Percentiles rank a stretch among this genome's conserved stretches.
phyloP scores from a whole-genome alignment of 1,140 invertebrate species.

The Leptinotarsa undecemlineata region DNA sequence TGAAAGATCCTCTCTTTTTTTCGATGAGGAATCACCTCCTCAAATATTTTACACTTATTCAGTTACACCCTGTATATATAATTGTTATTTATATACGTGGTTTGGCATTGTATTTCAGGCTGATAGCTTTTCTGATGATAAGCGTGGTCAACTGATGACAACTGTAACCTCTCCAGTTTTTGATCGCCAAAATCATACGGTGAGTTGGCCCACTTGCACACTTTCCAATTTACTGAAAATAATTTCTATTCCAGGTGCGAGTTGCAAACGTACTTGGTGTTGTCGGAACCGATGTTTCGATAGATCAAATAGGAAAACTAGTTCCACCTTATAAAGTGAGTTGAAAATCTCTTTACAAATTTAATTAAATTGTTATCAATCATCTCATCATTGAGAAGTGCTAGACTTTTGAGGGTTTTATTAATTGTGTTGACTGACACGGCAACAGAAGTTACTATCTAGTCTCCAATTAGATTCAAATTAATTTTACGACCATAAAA shows the following conservation, averaged over 20 bases:
- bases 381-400: too few relatives aligned
- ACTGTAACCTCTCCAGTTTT: conserved; percentile 91
- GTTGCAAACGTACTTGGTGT: conserved; percentile 89
- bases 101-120: conserved; percentile 56
- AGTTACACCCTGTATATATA: too few relatives aligned
- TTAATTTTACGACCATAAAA: too few relatives aligned
- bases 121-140: conserved; percentile 68
- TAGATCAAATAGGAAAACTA: conserved; percentile 89
- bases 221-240: conserved; percentile 43
- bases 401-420: too few relatives aligned
- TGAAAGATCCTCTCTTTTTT: too few relatives aligned
- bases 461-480: too few relatives aligned
- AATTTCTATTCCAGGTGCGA: conserved; percentile 67
- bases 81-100: too few relatives aligned
- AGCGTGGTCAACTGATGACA: conserved; percentile 80
- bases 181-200: conserved; percentile 87
- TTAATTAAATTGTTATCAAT: too few relatives aligned
- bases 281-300: conserved; percentile 90
- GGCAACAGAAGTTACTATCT: too few relatives aligned
- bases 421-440: too few relatives aligned
- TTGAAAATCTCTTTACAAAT: background rate
- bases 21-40: too few relatives aligned
- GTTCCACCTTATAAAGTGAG: conserved; percentile 88
- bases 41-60: too few relatives aligned
- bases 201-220: conserved; percentile 58